phyloP scores from a whole-genome alignment of 2,797 vertebrate genomes.

The Discoglossus pictus region DNA sequence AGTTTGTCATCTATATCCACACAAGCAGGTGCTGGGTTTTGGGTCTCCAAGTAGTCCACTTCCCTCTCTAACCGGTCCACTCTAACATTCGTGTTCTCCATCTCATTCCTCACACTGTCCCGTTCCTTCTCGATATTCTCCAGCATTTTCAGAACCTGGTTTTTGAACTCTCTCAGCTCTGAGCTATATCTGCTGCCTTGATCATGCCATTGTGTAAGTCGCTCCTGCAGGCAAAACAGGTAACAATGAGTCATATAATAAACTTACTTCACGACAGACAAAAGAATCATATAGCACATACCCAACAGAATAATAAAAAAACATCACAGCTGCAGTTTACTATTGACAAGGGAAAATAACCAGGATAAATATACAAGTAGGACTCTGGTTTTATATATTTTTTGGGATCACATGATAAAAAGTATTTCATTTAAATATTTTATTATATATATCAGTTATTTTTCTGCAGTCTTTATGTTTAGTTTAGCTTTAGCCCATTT shows the following conservation, averaged over 20 bases:
- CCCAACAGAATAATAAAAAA: too few relatives aligned
- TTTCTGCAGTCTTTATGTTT: too few relatives aligned
- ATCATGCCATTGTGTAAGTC: slow-evolving; percentile 89
- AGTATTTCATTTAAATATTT: too few relatives aligned
- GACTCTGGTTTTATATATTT: too few relatives aligned
- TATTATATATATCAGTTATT: too few relatives aligned
- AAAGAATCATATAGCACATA: neutral
- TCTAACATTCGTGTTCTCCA: slow-evolving; percentile 70
- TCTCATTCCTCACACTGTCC: slow-evolving; percentile 70
- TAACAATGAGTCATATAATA: neutral
- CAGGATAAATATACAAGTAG: too few relatives aligned
- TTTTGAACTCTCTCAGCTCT: slow-evolving; percentile 87
- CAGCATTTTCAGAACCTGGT: slow-evolving; percentile 79
- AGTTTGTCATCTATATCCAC: slow-evolving; percentile 79
- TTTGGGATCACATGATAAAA: too few relatives aligned
- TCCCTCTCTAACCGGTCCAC: slow-evolving; percentile 85
- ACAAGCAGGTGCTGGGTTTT: slow-evolving; percentile 84
- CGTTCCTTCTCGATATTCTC: slow-evolving; percentile 80
- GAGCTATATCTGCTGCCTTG: slow-evolving; percentile 83
- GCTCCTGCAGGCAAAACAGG: slow-evolving; percentile 73
- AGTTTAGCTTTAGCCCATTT: too few relatives aligned
- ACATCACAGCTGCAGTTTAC: too few relatives aligned
- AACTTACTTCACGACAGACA: neutral
- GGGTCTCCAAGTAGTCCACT: slow-evolving; percentile 87
- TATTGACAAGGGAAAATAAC: too few relatives aligned